Conservation (phyloP, 2,888 invertebrate species). For the Clepsis dumicolana region DNA sequence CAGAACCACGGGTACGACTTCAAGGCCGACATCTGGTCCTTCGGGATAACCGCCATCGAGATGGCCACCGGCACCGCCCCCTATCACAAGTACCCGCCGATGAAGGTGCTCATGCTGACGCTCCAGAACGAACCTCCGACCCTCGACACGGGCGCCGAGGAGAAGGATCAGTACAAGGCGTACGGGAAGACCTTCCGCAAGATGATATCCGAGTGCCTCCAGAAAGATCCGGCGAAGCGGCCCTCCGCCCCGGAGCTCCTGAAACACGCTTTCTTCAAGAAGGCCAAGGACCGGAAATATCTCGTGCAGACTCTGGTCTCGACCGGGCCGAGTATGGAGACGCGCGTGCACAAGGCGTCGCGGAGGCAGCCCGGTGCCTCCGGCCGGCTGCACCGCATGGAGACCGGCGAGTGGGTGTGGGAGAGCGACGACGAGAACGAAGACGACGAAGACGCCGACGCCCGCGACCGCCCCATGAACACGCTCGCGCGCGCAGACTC, state of each 20-base stretch:
- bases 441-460: conserved; percentile 80
- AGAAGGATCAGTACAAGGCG: conserved; percentile 99
- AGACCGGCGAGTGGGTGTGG: conserved; percentile 99
- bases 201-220: conserved; percentile 98
- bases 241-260: conserved; percentile 98
- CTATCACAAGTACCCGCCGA: conserved; percentile 99
- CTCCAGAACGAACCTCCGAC: conserved; percentile 99
- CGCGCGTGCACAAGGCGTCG: conserved; percentile 95
- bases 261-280: conserved; percentile 99
- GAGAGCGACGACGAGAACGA: conserved; percentile 94
- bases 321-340: conserved; percentile 95
- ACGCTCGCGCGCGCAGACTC: conserved; percentile 86
- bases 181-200: conserved; percentile 99
- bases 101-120: conserved; percentile 99
- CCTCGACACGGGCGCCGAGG: conserved; percentile 97
- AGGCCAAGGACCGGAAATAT: conserved; percentile 97
- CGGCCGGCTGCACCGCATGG: conserved; percentile 95
- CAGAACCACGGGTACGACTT: conserved; percentile 99
- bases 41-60: conserved; percentile 99
- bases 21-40: conserved; percentile 94
- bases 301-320: conserved; percentile 94
- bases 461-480: conserved; percentile 87
- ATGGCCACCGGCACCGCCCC: conserved; percentile 99
- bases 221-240: conserved; percentile 97
- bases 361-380: conserved; percentile 95